phyloP scores from a whole-genome alignment of 1,140 invertebrate species.

The Brachionus paranguensis region DNA sequence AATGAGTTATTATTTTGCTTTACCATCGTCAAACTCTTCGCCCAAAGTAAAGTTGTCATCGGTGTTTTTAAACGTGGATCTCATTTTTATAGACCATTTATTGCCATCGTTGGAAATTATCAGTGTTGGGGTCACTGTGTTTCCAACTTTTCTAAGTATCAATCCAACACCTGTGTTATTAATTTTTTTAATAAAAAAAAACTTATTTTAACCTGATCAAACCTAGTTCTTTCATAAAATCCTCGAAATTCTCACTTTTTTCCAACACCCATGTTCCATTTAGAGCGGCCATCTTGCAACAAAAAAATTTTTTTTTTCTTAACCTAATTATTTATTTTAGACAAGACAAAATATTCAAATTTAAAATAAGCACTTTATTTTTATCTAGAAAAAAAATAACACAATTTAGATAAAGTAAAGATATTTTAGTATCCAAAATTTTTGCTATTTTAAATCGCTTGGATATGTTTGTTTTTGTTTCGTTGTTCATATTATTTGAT shows the following conservation, averaged over 20 bases:
- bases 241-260: conserved; percentile 74
- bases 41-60: conserved; percentile 71
- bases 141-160: conserved; percentile 68
- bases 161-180: conserved; percentile 63
- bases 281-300: neutral
- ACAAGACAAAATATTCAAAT: neutral
- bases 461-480: neutral
- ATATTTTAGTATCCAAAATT: neutral
- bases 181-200: neutral
- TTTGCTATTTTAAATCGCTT: neutral
- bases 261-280: conserved; percentile 68
- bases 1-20: neutral
- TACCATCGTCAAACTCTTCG: conserved; percentile 70
- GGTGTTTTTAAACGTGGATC: conserved; percentile 75
- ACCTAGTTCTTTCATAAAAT: conserved; percentile 73
- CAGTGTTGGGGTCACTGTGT: conserved; percentile 65
- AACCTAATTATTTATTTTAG: neutral
- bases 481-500: neutral
- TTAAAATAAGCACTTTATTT: neutral
- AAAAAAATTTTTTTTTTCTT: neutral
- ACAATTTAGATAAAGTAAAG: neutral
- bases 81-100: conserved; percentile 67
- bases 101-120: conserved; percentile 67
- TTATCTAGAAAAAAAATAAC: neutral
- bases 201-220: neutral